Conservation (phyloP, 2,113 vertebrate species). For the Microcebus griseorufus region DNA sequence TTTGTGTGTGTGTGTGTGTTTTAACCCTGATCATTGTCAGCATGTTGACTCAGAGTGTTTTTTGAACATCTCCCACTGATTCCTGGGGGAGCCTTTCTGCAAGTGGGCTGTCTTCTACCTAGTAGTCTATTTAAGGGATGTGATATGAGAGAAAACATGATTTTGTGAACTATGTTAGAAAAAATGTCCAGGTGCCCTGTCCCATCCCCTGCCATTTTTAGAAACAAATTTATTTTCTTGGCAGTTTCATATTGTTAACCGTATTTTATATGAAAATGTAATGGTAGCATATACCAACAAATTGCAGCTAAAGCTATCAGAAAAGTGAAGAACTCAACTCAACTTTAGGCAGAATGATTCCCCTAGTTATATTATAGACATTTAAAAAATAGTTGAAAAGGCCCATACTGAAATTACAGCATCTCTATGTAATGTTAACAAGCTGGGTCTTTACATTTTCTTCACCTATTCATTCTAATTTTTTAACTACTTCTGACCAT, state of each 20-base stretch:
- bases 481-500: neutral
- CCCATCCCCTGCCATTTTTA: constrained; percentile 15
- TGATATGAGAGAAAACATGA: neutral
- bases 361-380: neutral
- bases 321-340: neutral
- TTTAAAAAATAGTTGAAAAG: neutral
- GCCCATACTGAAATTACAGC: neutral
- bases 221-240: constrained; percentile 51
- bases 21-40: constrained; percentile 47
- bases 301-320: neutral
- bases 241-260: constrained; percentile 14
- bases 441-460: neutral
- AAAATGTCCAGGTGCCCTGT: neutral
- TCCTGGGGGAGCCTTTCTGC: constrained; percentile 38
- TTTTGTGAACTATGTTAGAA: neutral
- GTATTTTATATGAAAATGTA: constrained; percentile 5
- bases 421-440: neutral
- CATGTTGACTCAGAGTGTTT: constrained; percentile 37
- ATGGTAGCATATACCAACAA: neutral
- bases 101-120: neutral
- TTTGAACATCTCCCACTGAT: constrained; percentile 35
- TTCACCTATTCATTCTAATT: neutral
- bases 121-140: neutral
- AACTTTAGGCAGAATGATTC: neutral
- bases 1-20: neutral